phyloP scores from a whole-genome alignment of 2,888 invertebrate genomes.

The Ischnus inquisitorius region DNA sequence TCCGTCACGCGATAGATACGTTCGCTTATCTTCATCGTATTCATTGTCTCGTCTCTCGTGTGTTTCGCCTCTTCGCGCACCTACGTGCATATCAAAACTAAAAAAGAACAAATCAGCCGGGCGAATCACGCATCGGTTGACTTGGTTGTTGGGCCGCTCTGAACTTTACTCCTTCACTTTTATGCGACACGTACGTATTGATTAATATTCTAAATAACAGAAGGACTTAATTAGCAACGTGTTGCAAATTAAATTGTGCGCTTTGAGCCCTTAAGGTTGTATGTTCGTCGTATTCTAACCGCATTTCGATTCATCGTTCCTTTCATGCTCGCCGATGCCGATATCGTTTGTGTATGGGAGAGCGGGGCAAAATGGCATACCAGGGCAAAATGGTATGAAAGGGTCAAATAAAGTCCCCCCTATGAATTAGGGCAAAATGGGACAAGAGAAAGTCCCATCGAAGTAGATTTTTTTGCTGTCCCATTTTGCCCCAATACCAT shows the following conservation, averaged over 20 bases:
- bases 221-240: background rate
- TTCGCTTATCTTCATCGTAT: constrained; percentile 52
- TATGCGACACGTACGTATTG: background rate
- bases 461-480: too few species aligned
- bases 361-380: too few species aligned
- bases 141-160: background rate
- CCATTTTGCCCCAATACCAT: too few species aligned
- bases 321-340: background rate
- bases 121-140: background rate
- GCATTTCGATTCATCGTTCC: constrained; percentile 1
- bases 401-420: too few species aligned
- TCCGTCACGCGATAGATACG: constrained; percentile 62
- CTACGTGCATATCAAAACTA: constrained; percentile 38
- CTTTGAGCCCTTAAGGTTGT: background rate
- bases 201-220: background rate
- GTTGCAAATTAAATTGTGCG: background rate
- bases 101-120: background rate
- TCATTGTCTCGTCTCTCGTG: constrained; percentile 15
- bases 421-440: too few species aligned
- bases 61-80: constrained; percentile 48
- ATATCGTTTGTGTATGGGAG: background rate
- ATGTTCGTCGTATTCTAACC: background rate
- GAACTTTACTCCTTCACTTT: background rate
- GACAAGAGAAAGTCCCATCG: too few species aligned
- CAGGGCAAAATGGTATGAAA: too few species aligned